Evolutionary conservation across 2,113 vertebrate species (phyloP).

Genomic region (Vireo altiloquus): DNA sequence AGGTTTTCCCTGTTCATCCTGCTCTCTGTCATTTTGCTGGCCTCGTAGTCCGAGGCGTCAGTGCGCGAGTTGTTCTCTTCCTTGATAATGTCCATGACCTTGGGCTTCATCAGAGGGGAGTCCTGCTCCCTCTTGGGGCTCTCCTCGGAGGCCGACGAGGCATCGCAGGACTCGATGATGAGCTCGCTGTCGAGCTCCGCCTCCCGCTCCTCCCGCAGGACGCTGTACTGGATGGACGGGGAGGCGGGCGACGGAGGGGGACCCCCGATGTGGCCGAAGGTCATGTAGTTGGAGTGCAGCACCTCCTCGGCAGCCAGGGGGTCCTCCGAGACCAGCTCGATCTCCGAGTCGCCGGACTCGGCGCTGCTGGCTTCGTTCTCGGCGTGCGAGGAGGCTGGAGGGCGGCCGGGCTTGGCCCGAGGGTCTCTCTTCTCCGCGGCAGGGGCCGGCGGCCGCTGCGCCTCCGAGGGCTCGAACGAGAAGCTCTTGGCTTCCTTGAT

Average conservation of each 20-base stretch:
- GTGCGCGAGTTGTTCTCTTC: slow-evolving; percentile 60
- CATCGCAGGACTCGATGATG: slow-evolving; percentile 88
- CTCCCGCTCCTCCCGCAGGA: slow-evolving; percentile 93
- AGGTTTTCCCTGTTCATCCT: slow-evolving; percentile 76
- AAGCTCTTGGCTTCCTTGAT: slow-evolving; percentile 75
- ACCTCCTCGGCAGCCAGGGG: slow-evolving; percentile 76
- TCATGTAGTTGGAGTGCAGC: slow-evolving; percentile 79
- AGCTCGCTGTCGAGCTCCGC: slow-evolving; percentile 97
- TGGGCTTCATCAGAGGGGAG: slow-evolving; percentile 78
- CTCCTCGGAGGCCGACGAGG: slow-evolving; percentile 90
- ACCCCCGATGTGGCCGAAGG: slow-evolving; percentile 80
- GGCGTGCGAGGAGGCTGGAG: slow-evolving; percentile 6
- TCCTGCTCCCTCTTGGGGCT: slow-evolving; percentile 95
- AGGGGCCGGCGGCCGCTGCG: not conserved
- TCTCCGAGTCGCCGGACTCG: slow-evolving; percentile 94
- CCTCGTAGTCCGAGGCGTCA: slow-evolving; percentile 47
- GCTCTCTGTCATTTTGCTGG: slow-evolving; percentile 56
- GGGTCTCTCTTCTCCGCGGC: not conserved
- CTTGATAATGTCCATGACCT: slow-evolving; percentile 72
- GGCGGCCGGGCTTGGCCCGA: slow-evolving; percentile 32
- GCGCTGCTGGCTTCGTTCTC: slow-evolving; percentile 88
- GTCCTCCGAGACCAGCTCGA: slow-evolving; percentile 92
- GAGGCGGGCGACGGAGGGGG: slow-evolving; percentile 81
- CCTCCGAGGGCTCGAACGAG: slow-evolving; percentile 57
- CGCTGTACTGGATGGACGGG: slow-evolving; percentile 88